Conservation (phyloP, 2,113 vertebrate genomes). For the Crotophaga sulcirostris region DNA sequence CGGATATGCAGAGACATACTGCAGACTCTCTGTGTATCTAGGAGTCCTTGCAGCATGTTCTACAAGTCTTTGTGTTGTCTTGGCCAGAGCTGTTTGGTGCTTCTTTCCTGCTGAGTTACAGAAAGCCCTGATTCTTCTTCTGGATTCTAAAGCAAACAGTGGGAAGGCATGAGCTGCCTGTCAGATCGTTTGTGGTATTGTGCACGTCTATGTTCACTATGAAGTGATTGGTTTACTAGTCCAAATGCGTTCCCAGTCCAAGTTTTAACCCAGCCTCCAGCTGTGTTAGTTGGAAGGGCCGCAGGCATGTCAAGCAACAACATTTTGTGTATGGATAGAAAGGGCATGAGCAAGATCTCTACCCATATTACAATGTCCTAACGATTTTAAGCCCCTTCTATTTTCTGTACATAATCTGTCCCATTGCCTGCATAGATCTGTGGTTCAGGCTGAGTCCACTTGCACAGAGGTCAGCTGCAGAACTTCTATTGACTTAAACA, state of each 20-base stretch:
- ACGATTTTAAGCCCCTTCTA: background rate
- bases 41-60: background rate
- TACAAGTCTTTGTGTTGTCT: background rate
- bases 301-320: background rate
- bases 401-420: background rate
- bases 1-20: background rate
- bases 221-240: background rate
- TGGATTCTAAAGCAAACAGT: background rate
- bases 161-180: background rate
- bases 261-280: background rate
- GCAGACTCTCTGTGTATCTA: background rate
- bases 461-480: background rate
- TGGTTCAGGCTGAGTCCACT: background rate
- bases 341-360: background rate
- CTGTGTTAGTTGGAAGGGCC: background rate
- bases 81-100: background rate
- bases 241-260: background rate
- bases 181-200: accelerated
- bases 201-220: background rate
- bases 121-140: background rate
- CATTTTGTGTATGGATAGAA: background rate
- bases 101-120: background rate
- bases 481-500: background rate
- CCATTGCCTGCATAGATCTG: background rate
- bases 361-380: accelerated